Evolutionary conservation across 35 echinoderm and acorn worm genomes (phyloP).

Genomic region (Diadema setosum): DNA sequence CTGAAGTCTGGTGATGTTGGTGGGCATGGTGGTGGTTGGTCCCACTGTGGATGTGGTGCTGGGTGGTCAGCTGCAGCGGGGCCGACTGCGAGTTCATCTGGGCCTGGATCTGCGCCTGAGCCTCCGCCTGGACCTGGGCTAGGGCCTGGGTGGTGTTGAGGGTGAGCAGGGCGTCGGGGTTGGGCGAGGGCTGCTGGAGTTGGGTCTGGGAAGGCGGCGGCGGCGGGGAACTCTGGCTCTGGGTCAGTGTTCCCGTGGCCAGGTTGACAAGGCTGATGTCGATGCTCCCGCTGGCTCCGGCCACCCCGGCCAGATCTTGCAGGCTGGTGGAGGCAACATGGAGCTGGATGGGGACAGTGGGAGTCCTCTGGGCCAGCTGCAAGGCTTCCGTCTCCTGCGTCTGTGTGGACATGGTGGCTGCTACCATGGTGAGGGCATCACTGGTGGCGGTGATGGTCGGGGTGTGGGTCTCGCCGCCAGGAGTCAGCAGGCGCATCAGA

Average conservation of each 20-base stretch:
- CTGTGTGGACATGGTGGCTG: background rate
- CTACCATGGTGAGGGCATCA: background rate
- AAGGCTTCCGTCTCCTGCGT: background rate
- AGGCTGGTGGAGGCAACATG: background rate
- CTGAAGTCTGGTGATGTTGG: background rate
- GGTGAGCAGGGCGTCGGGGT: background rate
- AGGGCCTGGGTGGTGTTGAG: background rate
- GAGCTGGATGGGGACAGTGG: background rate
- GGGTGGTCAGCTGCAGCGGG: background rate
- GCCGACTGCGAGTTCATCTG: background rate
- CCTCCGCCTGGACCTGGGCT: background rate
- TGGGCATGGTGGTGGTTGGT: background rate
- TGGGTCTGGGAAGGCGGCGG: background rate
- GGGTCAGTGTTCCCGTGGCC: background rate
- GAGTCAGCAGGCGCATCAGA: background rate
- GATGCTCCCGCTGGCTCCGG: background rate
- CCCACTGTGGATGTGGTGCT: background rate
- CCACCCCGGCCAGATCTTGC: background rate
- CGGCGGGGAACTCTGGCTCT: background rate
- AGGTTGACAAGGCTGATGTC: background rate
- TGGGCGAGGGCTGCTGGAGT: background rate
- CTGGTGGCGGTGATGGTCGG: background rate
- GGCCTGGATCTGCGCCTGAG: background rate
- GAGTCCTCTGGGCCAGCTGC: background rate
- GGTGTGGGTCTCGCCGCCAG: background rate